Evolutionary conservation across 2,797 vertebrate genomes (phyloP).

Genomic region (Tokudaia muenninki): DNA sequence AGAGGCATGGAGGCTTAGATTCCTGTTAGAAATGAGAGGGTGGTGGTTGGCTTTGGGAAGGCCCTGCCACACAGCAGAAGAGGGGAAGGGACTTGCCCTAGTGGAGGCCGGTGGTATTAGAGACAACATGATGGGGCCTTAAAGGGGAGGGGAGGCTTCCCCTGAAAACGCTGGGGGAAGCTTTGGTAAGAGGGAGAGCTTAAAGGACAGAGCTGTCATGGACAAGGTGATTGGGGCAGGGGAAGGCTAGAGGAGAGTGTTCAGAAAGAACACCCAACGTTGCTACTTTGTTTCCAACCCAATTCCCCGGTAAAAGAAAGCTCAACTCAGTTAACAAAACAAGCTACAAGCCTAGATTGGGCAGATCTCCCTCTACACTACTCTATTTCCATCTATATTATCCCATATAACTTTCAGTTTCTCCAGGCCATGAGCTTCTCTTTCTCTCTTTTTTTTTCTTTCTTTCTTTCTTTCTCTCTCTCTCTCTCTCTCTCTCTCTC

Average conservation of each 20-base stretch:
- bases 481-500: too few relatives aligned
- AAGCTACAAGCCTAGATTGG: too few relatives aligned
- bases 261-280: not conserved
- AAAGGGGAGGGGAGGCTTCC: not conserved
- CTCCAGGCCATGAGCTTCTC: too few relatives aligned
- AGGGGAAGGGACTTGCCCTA: too few relatives aligned
- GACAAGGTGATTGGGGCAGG: not conserved
- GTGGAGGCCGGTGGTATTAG: not conserved
- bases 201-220: not conserved
- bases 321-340: too few relatives aligned
- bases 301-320: too few relatives aligned
- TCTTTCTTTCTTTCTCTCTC: too few relatives aligned
- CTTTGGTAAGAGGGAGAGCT: not conserved
- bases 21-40: not conserved
- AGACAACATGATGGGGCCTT: not conserved
- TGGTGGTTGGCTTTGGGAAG: not conserved
- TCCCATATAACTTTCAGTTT: too few relatives aligned
- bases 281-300: too few relatives aligned
- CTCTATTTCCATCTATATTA: too few relatives aligned
- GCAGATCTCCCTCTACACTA: too few relatives aligned
- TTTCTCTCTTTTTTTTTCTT: too few relatives aligned
- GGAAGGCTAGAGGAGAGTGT: not conserved
- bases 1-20: not conserved
- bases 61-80: rapidly evolving
- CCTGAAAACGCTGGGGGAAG: not conserved